These are phyloP conservation scores for Myoxocephalus aenaeus DNA, from an alignment of 2,797 vertebrate species.

Conservation along the genomic window DNA sequence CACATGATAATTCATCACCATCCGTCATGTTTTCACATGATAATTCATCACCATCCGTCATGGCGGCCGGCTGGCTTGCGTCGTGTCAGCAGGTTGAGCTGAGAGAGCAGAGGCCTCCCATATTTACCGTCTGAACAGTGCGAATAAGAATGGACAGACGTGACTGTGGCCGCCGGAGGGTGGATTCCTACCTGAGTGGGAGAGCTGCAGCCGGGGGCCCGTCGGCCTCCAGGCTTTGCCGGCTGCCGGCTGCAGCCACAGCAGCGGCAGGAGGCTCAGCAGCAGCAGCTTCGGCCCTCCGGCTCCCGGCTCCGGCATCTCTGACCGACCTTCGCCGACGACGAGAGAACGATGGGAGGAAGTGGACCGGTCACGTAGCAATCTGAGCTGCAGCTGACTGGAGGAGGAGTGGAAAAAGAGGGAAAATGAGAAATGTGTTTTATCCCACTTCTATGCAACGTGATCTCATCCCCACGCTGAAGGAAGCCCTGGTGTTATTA, in stretches of 20 bases:
- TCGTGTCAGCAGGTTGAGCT: slow-evolving; percentile 33
- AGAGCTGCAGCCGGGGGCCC: slow-evolving; percentile 68
- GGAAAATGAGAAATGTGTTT: not conserved
- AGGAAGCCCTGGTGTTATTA: too few species aligned
- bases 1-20: too few species aligned
- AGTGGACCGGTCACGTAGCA: slow-evolving; percentile 47
- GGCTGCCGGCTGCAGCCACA: slow-evolving; percentile 36
- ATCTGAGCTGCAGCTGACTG: slow-evolving; percentile 6
- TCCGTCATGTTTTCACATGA: too few species aligned
- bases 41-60: not conserved
- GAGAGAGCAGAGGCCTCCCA: too few species aligned
- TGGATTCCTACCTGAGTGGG: slow-evolving; percentile 63
- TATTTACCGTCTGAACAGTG: too few species aligned
- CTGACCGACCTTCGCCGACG: slow-evolving; percentile 14
- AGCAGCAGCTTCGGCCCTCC: not conserved
- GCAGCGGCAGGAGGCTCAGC: slow-evolving; percentile 45
- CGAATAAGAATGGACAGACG: too few species aligned
- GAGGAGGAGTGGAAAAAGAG: not conserved
- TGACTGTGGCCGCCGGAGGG: too few species aligned
- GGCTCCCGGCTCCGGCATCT: slow-evolving; percentile 27
- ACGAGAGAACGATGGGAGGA: slow-evolving; percentile 1
- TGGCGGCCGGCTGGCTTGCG: slow-evolving; percentile 12
- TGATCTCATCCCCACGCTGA: not conserved
- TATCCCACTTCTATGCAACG: not conserved
- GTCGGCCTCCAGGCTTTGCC: slow-evolving; percentile 54